Conservation (phyloP, 2,797 vertebrate species). For the Mus spretus region DNA sequence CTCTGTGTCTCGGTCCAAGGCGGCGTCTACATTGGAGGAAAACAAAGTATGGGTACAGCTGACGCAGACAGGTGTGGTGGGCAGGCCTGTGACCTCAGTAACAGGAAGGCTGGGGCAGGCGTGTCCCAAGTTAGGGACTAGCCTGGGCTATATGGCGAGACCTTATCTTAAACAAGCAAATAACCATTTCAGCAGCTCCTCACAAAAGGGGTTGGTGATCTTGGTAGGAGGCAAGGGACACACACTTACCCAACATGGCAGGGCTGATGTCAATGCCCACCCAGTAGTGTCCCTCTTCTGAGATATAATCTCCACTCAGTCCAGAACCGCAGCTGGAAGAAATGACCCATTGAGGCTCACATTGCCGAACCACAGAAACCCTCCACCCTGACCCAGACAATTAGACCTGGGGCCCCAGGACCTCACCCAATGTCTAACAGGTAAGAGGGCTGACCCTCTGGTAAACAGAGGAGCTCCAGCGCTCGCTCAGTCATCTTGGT, state of each 20-base stretch:
- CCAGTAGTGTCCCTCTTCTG: slow-evolving; percentile 96
- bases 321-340: slow-evolving; percentile 95
- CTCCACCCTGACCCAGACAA: neutral
- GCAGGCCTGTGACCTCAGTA: neutral
- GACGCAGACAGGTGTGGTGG: no score
- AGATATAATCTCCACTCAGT: slow-evolving; percentile 95
- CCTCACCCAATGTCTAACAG: slow-evolving; percentile 96
- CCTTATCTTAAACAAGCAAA: neutral
- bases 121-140: neutral
- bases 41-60: neutral
- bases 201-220: neutral
- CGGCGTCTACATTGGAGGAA: slow-evolving; percentile 91
- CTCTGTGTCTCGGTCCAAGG: slow-evolving; percentile 94
- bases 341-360: neutral
- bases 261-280: slow-evolving; percentile 97
- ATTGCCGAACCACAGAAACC: accelerated
- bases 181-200: neutral
- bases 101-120: neutral
- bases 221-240: neutral
- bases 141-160: neutral
- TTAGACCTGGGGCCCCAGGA: neutral
- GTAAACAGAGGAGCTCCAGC: slow-evolving; percentile 94
- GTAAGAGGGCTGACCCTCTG: slow-evolving; percentile 92
- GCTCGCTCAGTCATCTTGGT: slow-evolving; percentile 96
- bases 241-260: slow-evolving; percentile 95